Evolutionary conservation across 1,140 invertebrate genomes (phyloP).

Genomic region (Drosophila kikkawai): DNA sequence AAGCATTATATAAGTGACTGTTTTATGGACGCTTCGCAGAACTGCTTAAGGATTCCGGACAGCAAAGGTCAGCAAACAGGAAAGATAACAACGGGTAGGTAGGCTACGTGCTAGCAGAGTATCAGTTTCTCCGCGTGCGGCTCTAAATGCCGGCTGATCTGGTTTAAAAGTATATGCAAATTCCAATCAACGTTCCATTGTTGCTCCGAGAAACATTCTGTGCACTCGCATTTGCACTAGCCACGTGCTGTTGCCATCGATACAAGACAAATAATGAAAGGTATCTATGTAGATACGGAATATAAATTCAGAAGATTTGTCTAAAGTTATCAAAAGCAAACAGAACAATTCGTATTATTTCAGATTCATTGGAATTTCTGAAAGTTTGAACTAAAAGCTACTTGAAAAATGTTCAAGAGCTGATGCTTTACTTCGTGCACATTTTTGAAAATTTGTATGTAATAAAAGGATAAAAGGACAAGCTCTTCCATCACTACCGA

Average conservation of each 20-base stretch:
- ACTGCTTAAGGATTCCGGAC: conserved; percentile 42
- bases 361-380: neutral
- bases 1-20: conserved; percentile 49
- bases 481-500: neutral
- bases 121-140: neutral
- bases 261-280: neutral
- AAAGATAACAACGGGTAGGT: conserved; percentile 13
- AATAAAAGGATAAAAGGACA: neutral
- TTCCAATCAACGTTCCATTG: conserved; percentile 21
- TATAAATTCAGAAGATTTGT: neutral
- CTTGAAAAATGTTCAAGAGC: neutral
- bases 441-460: neutral
- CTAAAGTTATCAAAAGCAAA: neutral
- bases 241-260: conserved; percentile 46
- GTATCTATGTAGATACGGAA: neutral
- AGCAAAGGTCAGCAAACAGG: conserved; percentile 38
- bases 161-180: conserved; percentile 39
- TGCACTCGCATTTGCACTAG: conserved; percentile 31
- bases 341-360: too few relatives aligned
- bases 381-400: neutral
- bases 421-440: neutral
- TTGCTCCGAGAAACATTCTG: conserved; percentile 30
- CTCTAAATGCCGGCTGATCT: conserved; percentile 25
- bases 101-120: conserved; percentile 9
- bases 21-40: conserved; percentile 19